Evolutionary conservation across 2,113 vertebrate genomes (phyloP).

Genomic region (Cynoglossus semilaevis): DNA sequence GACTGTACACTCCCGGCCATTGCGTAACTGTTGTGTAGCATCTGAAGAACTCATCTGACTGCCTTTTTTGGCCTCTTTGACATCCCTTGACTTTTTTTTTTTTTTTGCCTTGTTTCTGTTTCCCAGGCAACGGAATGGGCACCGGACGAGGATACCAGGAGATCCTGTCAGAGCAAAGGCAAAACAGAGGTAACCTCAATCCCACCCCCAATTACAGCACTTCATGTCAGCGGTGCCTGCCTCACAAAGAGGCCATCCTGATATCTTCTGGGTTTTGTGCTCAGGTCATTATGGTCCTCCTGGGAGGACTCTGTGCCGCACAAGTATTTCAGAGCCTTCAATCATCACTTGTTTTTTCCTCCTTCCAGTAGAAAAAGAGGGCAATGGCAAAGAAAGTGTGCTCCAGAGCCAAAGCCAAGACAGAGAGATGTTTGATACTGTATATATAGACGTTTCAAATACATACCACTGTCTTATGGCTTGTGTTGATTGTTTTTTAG

Average conservation of each 20-base stretch:
- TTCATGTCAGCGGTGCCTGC: slow-evolving; percentile 41
- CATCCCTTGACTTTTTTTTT: slow-evolving; percentile 56
- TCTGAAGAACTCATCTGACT: slow-evolving; percentile 42
- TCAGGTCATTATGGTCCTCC: slow-evolving; percentile 25
- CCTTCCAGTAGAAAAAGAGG: neutral
- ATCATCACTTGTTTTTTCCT: slow-evolving; percentile 46
- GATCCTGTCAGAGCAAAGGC: slow-evolving; percentile 99
- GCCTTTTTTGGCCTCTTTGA: slow-evolving; percentile 44
- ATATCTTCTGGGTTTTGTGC: slow-evolving; percentile 34
- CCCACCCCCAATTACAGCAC: slow-evolving; percentile 55
- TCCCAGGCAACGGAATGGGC: slow-evolving; percentile 94
- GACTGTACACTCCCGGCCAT: slow-evolving; percentile 52
- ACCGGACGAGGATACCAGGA: slow-evolving; percentile 92
- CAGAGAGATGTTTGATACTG: slow-evolving; percentile 21
- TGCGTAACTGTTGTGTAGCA: slow-evolving; percentile 48
- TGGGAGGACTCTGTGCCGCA: slow-evolving; percentile 19
- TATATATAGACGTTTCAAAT: slow-evolving; percentile 33
- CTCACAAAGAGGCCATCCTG: slow-evolving; percentile 39
- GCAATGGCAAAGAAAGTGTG: slow-evolving; percentile 3
- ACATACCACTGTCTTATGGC: too few species aligned
- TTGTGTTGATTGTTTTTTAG: too few species aligned
- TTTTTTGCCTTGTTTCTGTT: slow-evolving; percentile 73
- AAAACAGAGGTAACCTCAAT: slow-evolving; percentile 91
- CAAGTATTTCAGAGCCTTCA: slow-evolving; percentile 46
- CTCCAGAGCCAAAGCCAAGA: slow-evolving; percentile 1